phyloP scores from a whole-genome alignment of 2,888 invertebrate genomes.

The Ctenicera cuprea region DNA sequence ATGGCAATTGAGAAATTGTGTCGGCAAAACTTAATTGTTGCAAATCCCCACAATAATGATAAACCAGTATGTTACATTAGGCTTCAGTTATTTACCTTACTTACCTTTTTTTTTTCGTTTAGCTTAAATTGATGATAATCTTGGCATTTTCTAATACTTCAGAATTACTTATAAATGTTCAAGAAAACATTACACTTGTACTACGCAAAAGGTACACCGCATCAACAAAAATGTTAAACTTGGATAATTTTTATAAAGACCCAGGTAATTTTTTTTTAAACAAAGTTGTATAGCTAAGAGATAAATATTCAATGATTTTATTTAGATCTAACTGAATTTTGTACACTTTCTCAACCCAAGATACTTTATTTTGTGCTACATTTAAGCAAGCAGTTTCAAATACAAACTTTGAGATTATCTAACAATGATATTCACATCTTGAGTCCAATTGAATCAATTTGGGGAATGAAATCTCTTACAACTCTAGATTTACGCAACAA shows the following conservation, averaged over 20 bases:
- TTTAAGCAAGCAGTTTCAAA: slow-evolving; percentile 62
- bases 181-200: slow-evolving; percentile 69
- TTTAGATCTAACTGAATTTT: slow-evolving; percentile 68
- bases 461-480: slow-evolving; percentile 53
- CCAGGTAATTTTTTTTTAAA: slow-evolving; percentile 63
- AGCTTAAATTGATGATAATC: slow-evolving; percentile 69
- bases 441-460: slow-evolving; percentile 66
- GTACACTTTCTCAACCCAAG: slow-evolving; percentile 73
- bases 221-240: slow-evolving; percentile 66
- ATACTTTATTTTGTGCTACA: slow-evolving; percentile 73
- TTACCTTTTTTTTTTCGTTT: no score
- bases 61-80: slow-evolving; percentile 63
- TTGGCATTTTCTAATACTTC: slow-evolving; percentile 71
- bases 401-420: slow-evolving; percentile 63
- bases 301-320: slow-evolving; percentile 25
- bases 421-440: slow-evolving; percentile 67
- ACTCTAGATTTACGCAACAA: slow-evolving; percentile 58
- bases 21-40: slow-evolving; percentile 70
- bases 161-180: slow-evolving; percentile 72
- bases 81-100: no score
- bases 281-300: neutral
- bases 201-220: slow-evolving; percentile 69
- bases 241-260: slow-evolving; percentile 73
- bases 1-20: slow-evolving; percentile 73
- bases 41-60: slow-evolving; percentile 60